Conservation (phyloP, 2,888 invertebrate genomes). For the Trissolcus brochymenae region DNA sequence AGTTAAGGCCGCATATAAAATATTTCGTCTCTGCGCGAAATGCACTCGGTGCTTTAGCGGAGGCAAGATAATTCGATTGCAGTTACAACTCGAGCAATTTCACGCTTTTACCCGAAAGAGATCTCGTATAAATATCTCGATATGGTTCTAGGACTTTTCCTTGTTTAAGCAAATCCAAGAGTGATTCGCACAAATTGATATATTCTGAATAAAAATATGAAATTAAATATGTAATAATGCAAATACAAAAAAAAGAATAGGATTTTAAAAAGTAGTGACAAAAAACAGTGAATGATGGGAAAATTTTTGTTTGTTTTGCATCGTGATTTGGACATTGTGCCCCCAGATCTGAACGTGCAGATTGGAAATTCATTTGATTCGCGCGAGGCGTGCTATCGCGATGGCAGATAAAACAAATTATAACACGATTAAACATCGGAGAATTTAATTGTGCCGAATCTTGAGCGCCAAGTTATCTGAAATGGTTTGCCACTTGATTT, state of each 20-base stretch:
- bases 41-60: conserved; percentile 9
- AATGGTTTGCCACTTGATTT: conserved; percentile 61
- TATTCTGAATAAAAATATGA: too few species aligned
- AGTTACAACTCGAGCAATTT: conserved; percentile 66
- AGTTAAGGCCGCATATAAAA: conserved; percentile 43
- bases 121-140: conserved; percentile 60
- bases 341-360: too few species aligned
- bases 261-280: too few species aligned
- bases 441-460: conserved; percentile 44
- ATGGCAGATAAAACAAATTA: conserved; percentile 30
- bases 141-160: conserved; percentile 5
- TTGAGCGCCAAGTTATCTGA: conserved; percentile 28
- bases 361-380: too few species aligned
- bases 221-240: neutral
- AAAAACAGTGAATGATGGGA: neutral
- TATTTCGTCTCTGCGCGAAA: conserved; percentile 6
- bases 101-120: conserved; percentile 70
- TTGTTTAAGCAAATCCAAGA: neutral
- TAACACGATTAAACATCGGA: conserved; percentile 16
- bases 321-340: neutral
- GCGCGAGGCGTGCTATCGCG: conserved; percentile 13
- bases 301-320: neutral
- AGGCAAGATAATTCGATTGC: too few species aligned
- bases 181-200: too few species aligned
- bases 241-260: neutral